These are phyloP conservation scores for Saturnia pavonia DNA, from an alignment of 2,888 invertebrate species.

Conservation along the genomic window DNA sequence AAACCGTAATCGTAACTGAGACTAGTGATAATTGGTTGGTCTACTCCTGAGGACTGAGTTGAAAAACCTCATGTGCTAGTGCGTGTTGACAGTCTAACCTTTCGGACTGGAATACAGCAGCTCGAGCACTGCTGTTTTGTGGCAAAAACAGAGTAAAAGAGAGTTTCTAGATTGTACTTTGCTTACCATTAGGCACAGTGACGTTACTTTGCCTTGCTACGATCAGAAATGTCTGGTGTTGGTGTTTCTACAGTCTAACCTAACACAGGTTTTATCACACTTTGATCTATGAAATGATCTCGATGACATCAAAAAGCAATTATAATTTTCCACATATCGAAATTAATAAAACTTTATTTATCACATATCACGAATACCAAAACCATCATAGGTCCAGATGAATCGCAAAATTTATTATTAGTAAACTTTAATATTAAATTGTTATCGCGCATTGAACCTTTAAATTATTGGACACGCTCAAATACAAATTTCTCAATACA, in stretches of 20 bases:
- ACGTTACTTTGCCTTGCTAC: too few species aligned
- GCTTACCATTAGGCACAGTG: too few species aligned
- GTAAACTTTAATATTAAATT: too few species aligned
- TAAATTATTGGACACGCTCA: neutral
- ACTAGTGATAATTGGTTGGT: neutral
- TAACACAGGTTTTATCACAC: too few species aligned
- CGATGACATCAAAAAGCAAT: neutral
- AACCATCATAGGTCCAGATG: neutral
- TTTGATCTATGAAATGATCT: neutral
- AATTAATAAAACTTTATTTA: too few species aligned
- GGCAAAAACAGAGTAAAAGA: too few species aligned
- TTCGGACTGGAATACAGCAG: too few species aligned
- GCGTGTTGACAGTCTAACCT: too few species aligned
- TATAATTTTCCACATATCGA: neutral
- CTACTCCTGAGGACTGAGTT: neutral
- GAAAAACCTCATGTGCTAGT: neutral
- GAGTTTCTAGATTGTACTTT: too few species aligned
- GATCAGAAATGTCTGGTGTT: neutral
- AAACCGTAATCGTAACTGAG: neutral
- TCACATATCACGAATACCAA: neutral
- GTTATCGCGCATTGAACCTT: neutral
- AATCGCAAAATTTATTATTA: neutral
- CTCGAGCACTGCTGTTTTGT: neutral
- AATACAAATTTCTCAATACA: neutral
- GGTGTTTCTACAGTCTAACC: neutral